These are phyloP conservation scores for Mionectes macconnelli DNA, from an alignment of 2,113 vertebrate genomes.

Conservation along the genomic window DNA sequence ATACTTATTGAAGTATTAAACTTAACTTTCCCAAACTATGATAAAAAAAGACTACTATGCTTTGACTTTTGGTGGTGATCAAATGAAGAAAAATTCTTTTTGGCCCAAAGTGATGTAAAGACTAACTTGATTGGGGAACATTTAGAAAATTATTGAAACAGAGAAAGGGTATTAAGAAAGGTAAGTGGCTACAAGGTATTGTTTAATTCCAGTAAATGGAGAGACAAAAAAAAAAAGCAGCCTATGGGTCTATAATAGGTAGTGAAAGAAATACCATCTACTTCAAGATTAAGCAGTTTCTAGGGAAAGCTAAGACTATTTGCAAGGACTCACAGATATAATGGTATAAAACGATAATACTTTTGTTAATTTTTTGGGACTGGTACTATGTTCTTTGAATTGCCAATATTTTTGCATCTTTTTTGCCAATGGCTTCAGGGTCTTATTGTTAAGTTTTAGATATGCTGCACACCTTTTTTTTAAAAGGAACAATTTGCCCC, in stretches of 20 bases:
- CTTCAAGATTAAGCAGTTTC: neutral
- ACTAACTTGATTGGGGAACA: neutral
- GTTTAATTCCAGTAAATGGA: neutral
- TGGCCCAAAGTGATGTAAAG: neutral
- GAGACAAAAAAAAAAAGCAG: neutral
- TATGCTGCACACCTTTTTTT: neutral
- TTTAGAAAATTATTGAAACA: neutral
- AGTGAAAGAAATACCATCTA: neutral
- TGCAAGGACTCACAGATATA: neutral
- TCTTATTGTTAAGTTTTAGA: neutral
- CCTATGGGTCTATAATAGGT: neutral
- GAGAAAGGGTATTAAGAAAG: neutral
- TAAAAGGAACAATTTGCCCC: neutral
- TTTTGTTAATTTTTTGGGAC: neutral
- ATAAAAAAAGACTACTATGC: neutral
- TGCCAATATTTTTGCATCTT: neutral
- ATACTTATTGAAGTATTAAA: neutral
- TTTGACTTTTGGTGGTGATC: neutral
- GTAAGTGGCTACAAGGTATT: neutral
- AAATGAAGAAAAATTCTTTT: neutral
- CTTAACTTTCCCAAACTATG: neutral
- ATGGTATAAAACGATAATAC: neutral
- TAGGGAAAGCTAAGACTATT: neutral
- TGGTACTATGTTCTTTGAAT: neutral
- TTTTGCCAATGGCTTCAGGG: neutral